phyloP scores from a whole-genome alignment of 2,113 vertebrate genomes.

The Osmerus eperlanus region DNA sequence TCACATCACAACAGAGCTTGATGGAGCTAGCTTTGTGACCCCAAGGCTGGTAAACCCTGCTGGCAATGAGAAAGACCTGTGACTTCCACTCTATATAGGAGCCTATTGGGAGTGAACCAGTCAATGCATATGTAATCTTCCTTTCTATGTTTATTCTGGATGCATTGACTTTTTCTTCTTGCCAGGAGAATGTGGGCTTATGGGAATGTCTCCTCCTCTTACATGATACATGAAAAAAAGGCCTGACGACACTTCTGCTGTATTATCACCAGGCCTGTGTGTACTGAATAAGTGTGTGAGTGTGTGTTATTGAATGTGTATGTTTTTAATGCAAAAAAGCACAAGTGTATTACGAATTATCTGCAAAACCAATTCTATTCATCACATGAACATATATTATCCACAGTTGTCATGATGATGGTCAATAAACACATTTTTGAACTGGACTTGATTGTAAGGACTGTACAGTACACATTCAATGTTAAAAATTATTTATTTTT shows the following conservation, averaged over 20 bases:
- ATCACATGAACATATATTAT: too few relatives aligned
- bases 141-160: constrained; percentile 7
- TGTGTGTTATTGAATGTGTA: neutral
- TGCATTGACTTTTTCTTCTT: neutral
- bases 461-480: too few relatives aligned
- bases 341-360: too few relatives aligned
- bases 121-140: constrained; percentile 44
- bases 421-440: too few relatives aligned
- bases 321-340: too few relatives aligned
- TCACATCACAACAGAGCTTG: constrained; percentile 21
- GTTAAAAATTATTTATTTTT: too few relatives aligned
- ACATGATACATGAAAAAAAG: neutral
- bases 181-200: neutral
- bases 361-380: too few relatives aligned
- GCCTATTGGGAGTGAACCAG: constrained; percentile 32
- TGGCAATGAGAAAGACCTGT: constrained; percentile 40
- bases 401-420: too few relatives aligned
- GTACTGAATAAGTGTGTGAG: constrained; percentile 18
- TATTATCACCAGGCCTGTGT: constrained; percentile 10
- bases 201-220: neutral
- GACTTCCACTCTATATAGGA: constrained; percentile 33
- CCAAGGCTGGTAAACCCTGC: constrained; percentile 36
- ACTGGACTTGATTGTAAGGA: too few relatives aligned
- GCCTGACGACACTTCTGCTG: constrained; percentile 3
- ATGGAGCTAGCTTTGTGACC: constrained; percentile 34